phyloP scores from a whole-genome alignment of 2,113 vertebrate species.

The Dromaius novaehollandiae region DNA sequence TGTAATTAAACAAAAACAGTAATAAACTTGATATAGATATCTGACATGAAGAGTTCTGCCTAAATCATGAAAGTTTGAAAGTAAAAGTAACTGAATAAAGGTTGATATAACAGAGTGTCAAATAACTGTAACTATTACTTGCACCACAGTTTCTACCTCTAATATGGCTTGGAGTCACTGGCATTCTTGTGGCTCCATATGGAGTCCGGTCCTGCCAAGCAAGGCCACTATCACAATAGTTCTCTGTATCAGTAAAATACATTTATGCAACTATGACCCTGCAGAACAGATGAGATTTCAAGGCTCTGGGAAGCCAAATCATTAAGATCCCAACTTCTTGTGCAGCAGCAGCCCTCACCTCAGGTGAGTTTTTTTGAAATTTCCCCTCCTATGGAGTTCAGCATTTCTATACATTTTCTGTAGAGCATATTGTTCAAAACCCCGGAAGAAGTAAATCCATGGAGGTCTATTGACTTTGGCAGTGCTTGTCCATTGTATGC shows the following conservation, averaged over 20 bases:
- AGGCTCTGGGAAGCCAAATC: not conserved
- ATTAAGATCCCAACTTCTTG: not conserved
- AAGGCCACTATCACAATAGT: not conserved
- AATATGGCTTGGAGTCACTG: not conserved
- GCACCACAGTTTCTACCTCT: not conserved
- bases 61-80: not conserved
- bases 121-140: not conserved
- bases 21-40: not conserved
- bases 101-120: not conserved
- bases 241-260: not conserved
- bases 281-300: not conserved
- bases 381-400: not conserved
- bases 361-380: not conserved
- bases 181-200: not conserved
- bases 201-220: not conserved
- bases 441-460: not conserved
- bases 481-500: not conserved
- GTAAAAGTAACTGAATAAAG: not conserved
- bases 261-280: not conserved
- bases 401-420: not conserved
- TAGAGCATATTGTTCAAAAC: not conserved
- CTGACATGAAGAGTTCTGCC: not conserved
- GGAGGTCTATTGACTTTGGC: not conserved
- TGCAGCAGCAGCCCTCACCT: accelerated
- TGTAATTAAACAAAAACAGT: not conserved